Percentiles rank a stretch among this genome's conserved stretches.
These are phyloP conservation scores for Antrozous pallidus DNA, from an alignment of 2,797 vertebrate species.

Conservation along the genomic window DNA sequence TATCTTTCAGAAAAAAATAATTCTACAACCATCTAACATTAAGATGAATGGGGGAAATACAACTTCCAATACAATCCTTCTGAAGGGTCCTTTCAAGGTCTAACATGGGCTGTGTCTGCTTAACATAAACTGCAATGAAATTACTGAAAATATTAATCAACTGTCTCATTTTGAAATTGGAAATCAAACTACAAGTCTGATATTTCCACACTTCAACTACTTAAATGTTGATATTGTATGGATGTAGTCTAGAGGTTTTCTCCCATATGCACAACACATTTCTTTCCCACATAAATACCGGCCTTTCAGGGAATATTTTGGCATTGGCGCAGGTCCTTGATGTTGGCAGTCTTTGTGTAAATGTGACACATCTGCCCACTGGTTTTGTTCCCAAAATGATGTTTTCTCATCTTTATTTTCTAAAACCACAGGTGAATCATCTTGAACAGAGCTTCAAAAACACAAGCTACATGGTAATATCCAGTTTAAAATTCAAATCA, in stretches of 20 bases:
- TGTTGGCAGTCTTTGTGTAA: neutral
- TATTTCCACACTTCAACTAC: neutral
- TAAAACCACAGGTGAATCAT: neutral
- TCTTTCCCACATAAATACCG: neutral
- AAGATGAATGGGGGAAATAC: neutral
- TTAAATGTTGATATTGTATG: neutral
- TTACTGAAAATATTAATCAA: neutral
- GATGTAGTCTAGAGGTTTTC: neutral
- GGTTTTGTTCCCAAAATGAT: neutral
- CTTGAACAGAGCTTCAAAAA: conserved; percentile 39
- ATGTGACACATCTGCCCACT: neutral
- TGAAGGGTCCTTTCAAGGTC: neutral
- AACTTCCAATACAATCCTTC: neutral
- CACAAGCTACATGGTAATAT: neutral
- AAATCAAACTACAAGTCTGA: neutral
- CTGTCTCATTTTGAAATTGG: neutral
- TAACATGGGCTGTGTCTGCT: neutral
- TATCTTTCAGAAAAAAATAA: neutral
- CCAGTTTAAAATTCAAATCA: conserved; percentile 55
- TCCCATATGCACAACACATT: neutral
- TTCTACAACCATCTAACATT: neutral
- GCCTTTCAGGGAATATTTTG: rapidly evolving
- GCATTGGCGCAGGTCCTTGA: rapidly evolving
- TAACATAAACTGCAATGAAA: neutral
- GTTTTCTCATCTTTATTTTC: neutral